Percentiles rank a stretch among this genome's conserved stretches.
Evolutionary conservation across 2,888 invertebrate genomes (phyloP).

Genomic region (Ormyrus labotus): DNA sequence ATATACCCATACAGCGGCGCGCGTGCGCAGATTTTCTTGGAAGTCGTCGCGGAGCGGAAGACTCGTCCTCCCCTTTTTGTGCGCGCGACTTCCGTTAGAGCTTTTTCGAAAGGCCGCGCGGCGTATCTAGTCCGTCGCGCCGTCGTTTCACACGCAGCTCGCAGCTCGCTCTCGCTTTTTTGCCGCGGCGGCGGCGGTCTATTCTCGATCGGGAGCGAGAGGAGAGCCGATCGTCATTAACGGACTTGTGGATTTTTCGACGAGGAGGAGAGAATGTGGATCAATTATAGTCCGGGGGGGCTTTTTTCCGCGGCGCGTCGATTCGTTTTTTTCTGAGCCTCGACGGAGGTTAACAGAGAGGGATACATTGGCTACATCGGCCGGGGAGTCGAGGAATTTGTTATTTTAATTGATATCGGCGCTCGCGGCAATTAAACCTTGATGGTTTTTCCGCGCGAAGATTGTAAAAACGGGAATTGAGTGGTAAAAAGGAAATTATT

Average conservation of each 20-base stretch:
- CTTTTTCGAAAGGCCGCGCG: slow-evolving; percentile 28
- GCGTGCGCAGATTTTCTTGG: slow-evolving; percentile 6
- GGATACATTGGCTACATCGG: slow-evolving; percentile 6
- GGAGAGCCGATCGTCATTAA: background rate
- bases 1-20: too few relatives aligned
- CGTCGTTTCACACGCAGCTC: background rate
- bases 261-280: too few relatives aligned
- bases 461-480: too few relatives aligned
- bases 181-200: background rate
- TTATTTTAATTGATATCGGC: too few relatives aligned
- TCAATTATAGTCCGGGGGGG: too few relatives aligned
- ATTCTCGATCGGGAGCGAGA: background rate
- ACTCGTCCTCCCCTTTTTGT: background rate
- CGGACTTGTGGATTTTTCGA: background rate
- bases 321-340: background rate
- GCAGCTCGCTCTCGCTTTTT: background rate
- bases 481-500: too few relatives aligned
- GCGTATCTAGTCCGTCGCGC: background rate
- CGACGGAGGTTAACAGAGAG: background rate
- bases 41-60: background rate
- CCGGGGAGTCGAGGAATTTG: too few relatives aligned
- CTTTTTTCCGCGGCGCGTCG: too few relatives aligned
- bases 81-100: background rate
- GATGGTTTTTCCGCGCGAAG: too few relatives aligned
- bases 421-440: too few relatives aligned